Evolutionary conservation across 1,140 invertebrate species (phyloP), one percentile per base, ranked within the genome.

Genomic region (Rhynchophorus ferrugineus): DNA sequence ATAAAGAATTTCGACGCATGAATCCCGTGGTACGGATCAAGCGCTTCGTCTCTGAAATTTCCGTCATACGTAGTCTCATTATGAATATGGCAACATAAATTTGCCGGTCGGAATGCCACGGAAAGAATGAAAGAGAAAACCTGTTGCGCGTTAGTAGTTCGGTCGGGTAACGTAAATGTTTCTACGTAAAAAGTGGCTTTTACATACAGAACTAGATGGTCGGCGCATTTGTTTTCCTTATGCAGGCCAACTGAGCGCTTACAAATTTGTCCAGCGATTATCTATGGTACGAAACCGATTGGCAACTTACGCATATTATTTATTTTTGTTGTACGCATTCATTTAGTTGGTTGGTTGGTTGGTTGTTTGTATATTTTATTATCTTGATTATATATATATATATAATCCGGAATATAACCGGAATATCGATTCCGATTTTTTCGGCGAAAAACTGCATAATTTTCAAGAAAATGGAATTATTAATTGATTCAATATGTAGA

Each of bases 61-160:
- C 49, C 49, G 49, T 52, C 49, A 52, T 52, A 24, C 42, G 24
- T 36, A 36, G 41, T 52, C 49, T 44, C 49, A 52, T 52, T 52
- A 52, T 45, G 49, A 52, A 52, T 52, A 52, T 52, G 18, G 42
- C 42, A 45, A 45, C 49, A 52, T 52, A 52, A 52, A 46, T 46
- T 20, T 37, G 21, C 41, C 20, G 11, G 5, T 13, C n/a, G 35
- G 48, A 43, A 49, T 43, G 38, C n/a, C 24, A 29, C 5, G 24
- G 24, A 29, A 29, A 29, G 14, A 34, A 20, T 29, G 48, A 49
- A 49, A 49, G 37, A 43, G 48, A 49, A 49, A 42, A 43, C 38
- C 16, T 8, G 22, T 38, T 22, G 20, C 33, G 6, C 8, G n/a
- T 18, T 24, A 39, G 36, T 13, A 29, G 48, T 38, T 14, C 19